These are phyloP conservation scores for Andrena cerasifolii DNA, from an alignment of 1,140 invertebrate species.

Conservation along the genomic window DNA sequence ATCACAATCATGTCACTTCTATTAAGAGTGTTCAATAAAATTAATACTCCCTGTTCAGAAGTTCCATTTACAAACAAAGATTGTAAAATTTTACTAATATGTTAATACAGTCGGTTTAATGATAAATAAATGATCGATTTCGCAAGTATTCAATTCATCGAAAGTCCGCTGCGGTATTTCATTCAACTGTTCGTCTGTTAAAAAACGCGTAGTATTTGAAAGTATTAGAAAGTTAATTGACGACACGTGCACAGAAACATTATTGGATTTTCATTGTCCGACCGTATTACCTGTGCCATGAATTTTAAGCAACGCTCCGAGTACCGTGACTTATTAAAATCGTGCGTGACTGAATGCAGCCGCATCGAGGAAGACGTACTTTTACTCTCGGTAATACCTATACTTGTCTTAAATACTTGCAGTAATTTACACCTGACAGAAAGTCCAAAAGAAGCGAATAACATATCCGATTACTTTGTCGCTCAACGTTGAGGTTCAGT, in stretches of 20 bases:
- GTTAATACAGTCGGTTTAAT: too few relatives aligned
- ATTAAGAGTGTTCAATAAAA: too few relatives aligned
- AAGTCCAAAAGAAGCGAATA: too few relatives aligned
- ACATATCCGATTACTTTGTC: too few relatives aligned
- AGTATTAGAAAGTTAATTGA: conserved; percentile 16
- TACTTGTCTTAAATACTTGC: too few relatives aligned
- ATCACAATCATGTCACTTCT: too few relatives aligned
- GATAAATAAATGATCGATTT: too few relatives aligned
- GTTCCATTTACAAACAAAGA: too few relatives aligned
- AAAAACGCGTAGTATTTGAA: background rate
- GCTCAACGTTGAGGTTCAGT: too few relatives aligned
- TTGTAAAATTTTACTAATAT: too few relatives aligned
- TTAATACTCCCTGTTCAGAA: too few relatives aligned
- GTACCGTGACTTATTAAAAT: conserved; percentile 26
- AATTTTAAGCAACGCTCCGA: conserved; percentile 9
- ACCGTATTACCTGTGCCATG: background rate
- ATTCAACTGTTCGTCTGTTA: background rate
- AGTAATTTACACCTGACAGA: too few relatives aligned
- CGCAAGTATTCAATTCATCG: conserved; percentile 1
- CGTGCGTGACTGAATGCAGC: conserved; percentile 15
- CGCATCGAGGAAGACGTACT: background rate
- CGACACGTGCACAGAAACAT: background rate
- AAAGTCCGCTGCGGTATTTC: background rate
- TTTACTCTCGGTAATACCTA: conserved; percentile 24
- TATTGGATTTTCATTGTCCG: conserved; percentile 9